Evolutionary conservation across 2,113 vertebrate species (phyloP), one percentile per base, ranked within the genome.

Genomic region (Pontoporia blainvillei): DNA sequence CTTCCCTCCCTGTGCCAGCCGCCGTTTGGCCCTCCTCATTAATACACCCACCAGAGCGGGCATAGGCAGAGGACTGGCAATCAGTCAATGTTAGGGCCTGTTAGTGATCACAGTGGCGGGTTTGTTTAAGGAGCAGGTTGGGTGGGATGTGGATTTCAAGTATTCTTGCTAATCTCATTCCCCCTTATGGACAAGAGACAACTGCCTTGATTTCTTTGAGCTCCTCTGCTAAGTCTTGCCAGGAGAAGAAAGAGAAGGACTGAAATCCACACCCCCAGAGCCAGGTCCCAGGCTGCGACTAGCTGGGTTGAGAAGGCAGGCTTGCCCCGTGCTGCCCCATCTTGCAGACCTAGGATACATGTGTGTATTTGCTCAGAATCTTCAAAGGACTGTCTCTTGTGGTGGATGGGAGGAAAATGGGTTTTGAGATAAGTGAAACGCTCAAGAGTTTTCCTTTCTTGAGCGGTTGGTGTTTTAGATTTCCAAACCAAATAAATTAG

Each of bases 291-390:
- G 83, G 29, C 61, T 18, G 31, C 66, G 71, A 12, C 18, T 1
- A 20, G 31, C 12, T 8, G 27, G 27, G n/a, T 1, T 71, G 54
- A 54, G 66, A 57, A 86, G 27, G 78, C 41, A 66, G 27, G 17
- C 20, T 0, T 0, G 7, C 6, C n/a, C 57, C 12, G 7, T 4
- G 11, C 0, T 0, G 17, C 23, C 49, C 54, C 1, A 0, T 54
- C 36, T 36, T 54, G 1, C 10, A 62, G 73, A 20, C 69, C 29
- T 1, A 20, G 46, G 49, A 5, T 7, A 25, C 20, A 0, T 4
- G 8, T 3, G 31, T 57, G 34, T 36, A 10, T 36, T 54, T 46
- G 23, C 46, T 36, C 18, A 6, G 54, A 25, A n/a, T n/a, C 20
- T 36, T 52, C 36, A 36, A 73, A 83, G 62, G 20, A 14, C 39